Base-by-base conservation (phyloP, 1,140 invertebrate genomes). In the Trichogramma pretiosum region DNA sequence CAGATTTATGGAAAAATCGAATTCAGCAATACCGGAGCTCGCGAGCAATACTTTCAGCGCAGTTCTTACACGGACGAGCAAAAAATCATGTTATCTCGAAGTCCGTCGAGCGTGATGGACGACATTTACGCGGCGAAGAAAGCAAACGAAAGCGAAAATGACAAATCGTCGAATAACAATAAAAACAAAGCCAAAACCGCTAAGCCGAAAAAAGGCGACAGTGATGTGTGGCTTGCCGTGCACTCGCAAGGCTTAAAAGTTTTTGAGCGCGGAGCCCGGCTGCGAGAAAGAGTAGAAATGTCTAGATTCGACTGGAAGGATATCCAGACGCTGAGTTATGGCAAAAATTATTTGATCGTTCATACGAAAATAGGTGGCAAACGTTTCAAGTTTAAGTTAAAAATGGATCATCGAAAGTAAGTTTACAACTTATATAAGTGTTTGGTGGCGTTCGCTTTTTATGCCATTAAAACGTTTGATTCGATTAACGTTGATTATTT, bases 321-420 rank as follows among this genome's bases (percentile, higher is more conserved):
- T 47, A 85, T 86, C 51, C 82, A 84, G 57, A 85, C 81, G 43
- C 69, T 86, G 21, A 84, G 81, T 56, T 85, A 84, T 56, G 83
- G 78, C 53, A 85, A 85, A 60, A 82, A 78, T 40, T 81, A 77
- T 32, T 64, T 86, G 10, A 77, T 83, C 26, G 76, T 86, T 65
- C 60, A 77, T 64, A 66, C 75, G 56, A 56, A 71, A 64, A 65
- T 78, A 44, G 73, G 70, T 24, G 77, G 80, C 48, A 81, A 80
- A 50, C 68, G 77, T 8, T 76, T 77, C 37, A 85, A 85, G 62
- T 83, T 82, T 60, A 85, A 85, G 62, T 64, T 86, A 0, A 78
- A 79, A 69, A 83, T 86, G 81, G 74, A 79, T 54, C 75, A 80
- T 48, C 80, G 81, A 61, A 86, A 85, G 78, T 81, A 63, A 74